Evolutionary conservation across 1,140 invertebrate species (phyloP).

Genomic region (Argopecten irradians): DNA sequence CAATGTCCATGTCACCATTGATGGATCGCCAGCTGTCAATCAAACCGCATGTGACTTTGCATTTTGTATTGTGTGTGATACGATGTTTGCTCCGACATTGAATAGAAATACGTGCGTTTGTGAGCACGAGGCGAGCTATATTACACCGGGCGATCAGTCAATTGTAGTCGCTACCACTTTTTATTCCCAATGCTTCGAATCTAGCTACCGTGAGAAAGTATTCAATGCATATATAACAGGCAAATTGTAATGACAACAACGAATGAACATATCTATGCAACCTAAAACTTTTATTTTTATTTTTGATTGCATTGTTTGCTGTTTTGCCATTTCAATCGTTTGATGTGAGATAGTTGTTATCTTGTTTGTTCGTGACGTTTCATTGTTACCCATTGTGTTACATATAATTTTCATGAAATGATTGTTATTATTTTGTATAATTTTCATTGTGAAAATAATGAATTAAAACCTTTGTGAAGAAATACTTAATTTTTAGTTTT

Average conservation of each 20-base stretch:
- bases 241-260: background rate
- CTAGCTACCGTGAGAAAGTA: too few relatives aligned
- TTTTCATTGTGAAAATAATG: background rate
- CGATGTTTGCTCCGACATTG: too few relatives aligned
- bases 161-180: background rate
- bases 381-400: background rate
- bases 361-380: background rate
- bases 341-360: background rate
- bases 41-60: too few relatives aligned
- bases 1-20: too few relatives aligned
- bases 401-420: background rate
- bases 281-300: background rate
- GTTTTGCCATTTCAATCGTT: background rate
- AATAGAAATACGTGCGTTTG: too few relatives aligned
- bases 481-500: too few relatives aligned
- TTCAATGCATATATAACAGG: background rate
- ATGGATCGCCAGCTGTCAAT: too few relatives aligned
- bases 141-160: too few relatives aligned
- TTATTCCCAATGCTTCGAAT: background rate
- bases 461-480: too few relatives aligned
- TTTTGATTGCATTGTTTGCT: background rate
- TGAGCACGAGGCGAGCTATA: too few relatives aligned
- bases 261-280: background rate
- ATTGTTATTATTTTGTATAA: background rate
- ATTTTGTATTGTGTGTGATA: too few relatives aligned